Evolutionary conservation across 2,888 invertebrate genomes (phyloP).

Genomic region (Caenorhabditis zanzibari): DNA sequence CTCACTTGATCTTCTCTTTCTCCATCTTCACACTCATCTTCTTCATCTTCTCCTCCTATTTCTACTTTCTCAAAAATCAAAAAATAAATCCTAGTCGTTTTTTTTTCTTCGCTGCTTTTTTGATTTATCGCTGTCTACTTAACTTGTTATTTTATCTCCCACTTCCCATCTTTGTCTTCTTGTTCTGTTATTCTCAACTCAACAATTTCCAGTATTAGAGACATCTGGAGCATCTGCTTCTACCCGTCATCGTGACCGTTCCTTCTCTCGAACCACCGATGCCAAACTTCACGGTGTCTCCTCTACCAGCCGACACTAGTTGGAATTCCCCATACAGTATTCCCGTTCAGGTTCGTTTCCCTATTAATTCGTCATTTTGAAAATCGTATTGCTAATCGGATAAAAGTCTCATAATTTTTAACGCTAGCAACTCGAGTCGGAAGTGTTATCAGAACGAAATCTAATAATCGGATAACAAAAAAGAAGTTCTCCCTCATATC

Average conservation of each 20-base stretch:
- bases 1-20: not conserved
- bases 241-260: not conserved
- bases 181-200: not conserved
- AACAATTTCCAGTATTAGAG: constrained; percentile 22
- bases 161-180: constrained; percentile 10
- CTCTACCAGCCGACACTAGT: constrained; percentile 60
- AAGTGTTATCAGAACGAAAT: constrained; percentile 21
- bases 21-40: constrained; percentile 21
- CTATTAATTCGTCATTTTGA: not conserved
- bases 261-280: constrained; percentile 25
- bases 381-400: constrained; percentile 1
- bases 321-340: constrained; percentile 76
- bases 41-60: constrained; percentile 10
- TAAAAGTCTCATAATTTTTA: constrained; percentile 3
- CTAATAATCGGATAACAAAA: constrained; percentile 51
- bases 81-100: constrained; percentile 24
- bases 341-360: constrained; percentile 68
- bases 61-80: constrained; percentile 16
- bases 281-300: constrained; percentile 55
- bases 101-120: constrained; percentile 13
- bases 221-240: constrained; percentile 13
- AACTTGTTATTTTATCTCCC: constrained; percentile 28
- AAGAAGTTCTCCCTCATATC: constrained; percentile 10
- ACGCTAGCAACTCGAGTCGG: constrained; percentile 3
- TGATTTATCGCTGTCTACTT: constrained; percentile 55